Base-by-base conservation (phyloP, 2,113 vertebrate genomes). In the Apus apus region DNA sequence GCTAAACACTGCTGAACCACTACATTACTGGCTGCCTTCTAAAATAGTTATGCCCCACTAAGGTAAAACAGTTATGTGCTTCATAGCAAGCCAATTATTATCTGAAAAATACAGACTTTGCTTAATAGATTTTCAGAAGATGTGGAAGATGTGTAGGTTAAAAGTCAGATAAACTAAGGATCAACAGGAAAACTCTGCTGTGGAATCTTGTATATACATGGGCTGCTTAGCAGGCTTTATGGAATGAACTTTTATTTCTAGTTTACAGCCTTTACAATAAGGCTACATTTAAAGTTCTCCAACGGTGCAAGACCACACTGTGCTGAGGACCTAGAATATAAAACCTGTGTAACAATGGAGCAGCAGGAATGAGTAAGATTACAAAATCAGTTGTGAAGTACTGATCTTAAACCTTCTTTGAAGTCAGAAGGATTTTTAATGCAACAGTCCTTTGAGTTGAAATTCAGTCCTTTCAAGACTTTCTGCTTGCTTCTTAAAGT, bases 301-400 rank as follows among this genome's bases (percentile, higher is more conserved):
- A 15, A 26, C 73, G 53, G 38, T 61, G 14, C 34, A 61, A 54
- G 26, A 36, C 38, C 54, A 54, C 9, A 9, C 56, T 50, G 64
- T 73, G 72, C 75, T 86, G 40, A 90, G 72, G 45, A 45, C 50
- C 43, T 61, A 51, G 45, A 73, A 53, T 61, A 61, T 15, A 82
- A 88, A 95, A 53, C 21, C 34, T 12, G 5, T 43, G 57, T 27
- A 82, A 90, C 26, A 88, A 68, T 29, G 54, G 34, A 90, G 64
- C 75, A 80, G 64, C 29, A 73, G 76, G 80, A 92, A 73, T 73
- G 73, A 80, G 20, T 83, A 61, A 53, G 62, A 68, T 83, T 95
- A 88, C 68, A 70, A 95, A 92, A 70, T 72, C 62, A 61, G 38
- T 92, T 94, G 81, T 53, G 34, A 79, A 79, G 58, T 65, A 61